Percentiles rank a stretch among this genome's conserved stretches.
These are phyloP conservation scores for Monarcha castaneiventris DNA, from an alignment of 2,113 vertebrate genomes.

Conservation along the genomic window DNA sequence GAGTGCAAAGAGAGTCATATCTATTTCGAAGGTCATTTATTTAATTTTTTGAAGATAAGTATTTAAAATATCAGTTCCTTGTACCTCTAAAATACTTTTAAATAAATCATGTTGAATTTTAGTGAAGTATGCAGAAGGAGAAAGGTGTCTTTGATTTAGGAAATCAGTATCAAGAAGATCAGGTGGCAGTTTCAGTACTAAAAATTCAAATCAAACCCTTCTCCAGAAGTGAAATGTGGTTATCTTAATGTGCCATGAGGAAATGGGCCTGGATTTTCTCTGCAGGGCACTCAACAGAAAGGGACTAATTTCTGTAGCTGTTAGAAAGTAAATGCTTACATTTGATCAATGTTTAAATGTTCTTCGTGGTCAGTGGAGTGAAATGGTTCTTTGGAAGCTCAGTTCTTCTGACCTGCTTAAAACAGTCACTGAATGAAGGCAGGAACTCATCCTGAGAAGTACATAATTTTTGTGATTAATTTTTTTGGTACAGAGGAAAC, in stretches of 20 bases:
- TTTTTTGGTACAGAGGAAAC: background rate
- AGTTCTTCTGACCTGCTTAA: background rate
- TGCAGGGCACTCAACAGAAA: background rate
- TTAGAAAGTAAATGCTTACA: background rate
- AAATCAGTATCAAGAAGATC: slow-evolving; percentile 29
- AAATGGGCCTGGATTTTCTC: background rate
- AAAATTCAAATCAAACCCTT: slow-evolving; percentile 42
- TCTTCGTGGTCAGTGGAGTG: accelerated
- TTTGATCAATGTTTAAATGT: background rate
- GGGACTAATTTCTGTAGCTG: accelerated
- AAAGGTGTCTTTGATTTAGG: background rate
- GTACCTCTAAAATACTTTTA: background rate
- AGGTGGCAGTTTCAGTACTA: slow-evolving; percentile 8
- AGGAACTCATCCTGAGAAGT: background rate
- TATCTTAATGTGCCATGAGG: background rate
- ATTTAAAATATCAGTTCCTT: background rate
- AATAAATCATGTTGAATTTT: background rate
- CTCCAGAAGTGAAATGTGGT: background rate
- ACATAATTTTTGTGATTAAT: background rate
- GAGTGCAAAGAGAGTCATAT: background rate
- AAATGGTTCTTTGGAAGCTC: background rate
- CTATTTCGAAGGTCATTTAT: background rate
- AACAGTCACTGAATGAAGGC: background rate
- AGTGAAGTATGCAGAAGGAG: background rate
- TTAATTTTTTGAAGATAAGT: background rate